Percentiles rank a stretch among this genome's conserved stretches.
Conservation (phyloP, 2,797 vertebrate genomes). For the Sebastiscus tertius region DNA sequence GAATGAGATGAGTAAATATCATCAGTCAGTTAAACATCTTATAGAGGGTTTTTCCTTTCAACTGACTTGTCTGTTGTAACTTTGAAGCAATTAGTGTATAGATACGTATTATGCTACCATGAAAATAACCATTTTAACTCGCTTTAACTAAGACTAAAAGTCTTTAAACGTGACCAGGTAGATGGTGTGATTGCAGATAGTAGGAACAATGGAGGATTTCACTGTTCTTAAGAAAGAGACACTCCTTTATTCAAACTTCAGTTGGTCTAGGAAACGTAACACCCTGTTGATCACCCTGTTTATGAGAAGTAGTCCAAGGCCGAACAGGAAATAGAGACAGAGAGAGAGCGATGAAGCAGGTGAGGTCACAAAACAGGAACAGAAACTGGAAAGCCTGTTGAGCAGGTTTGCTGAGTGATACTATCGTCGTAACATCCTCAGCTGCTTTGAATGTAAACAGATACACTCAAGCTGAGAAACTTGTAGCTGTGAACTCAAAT, state of each 20-base stretch:
- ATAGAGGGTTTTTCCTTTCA: background rate
- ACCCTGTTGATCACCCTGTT: conserved; percentile 8
- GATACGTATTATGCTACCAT: background rate
- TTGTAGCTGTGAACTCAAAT: background rate
- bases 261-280: background rate
- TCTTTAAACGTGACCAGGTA: background rate
- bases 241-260: conserved; percentile 28
- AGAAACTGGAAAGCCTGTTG: conserved; percentile 78
- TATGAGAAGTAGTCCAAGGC: conserved; percentile 6
- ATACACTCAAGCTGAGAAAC: background rate
- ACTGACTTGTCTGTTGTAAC: background rate
- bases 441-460: conserved; percentile 70
- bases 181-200: background rate
- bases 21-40: background rate
- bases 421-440: conserved; percentile 22
- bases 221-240: background rate
- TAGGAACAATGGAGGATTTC: background rate
- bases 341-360: background rate
- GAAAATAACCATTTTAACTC: background rate
- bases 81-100: background rate
- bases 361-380: conserved; percentile 64
- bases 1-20: background rate
- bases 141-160: background rate
- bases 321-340: background rate
- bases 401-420: conserved; percentile 66